Evolutionary conservation across 2,888 invertebrate species (phyloP), one percentile per base, ranked within the genome.

Genomic region (Caenorhabditis sinica): DNA sequence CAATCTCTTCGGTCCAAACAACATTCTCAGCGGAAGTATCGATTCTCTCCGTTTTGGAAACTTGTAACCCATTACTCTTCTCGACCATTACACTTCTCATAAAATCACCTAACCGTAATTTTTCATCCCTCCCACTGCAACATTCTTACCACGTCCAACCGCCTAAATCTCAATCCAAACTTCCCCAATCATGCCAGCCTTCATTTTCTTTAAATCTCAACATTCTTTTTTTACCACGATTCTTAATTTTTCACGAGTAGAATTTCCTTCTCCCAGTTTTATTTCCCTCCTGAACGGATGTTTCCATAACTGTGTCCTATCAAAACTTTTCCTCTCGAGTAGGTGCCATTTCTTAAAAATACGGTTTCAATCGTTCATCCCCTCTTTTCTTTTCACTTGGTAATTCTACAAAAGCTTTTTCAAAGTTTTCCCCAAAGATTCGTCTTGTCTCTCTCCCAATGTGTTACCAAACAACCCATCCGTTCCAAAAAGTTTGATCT

Each of bases 1-100:
- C 68, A 36, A 68, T 36, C 36, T 68, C 13, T 68, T 68, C 36
- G 68, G 33, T n/a, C n/a, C 68, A 23, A 68, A 68, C n/a, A 33
- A 68, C 30, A 17, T 68, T 11, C 68, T 68, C 36, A 36, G 23
- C 28, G 68, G 68, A 33, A 68, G 36, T 15, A 28, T 68, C 15
- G 53, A 53, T n/a, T 36, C 68, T 2, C 53, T 53, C n/a, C 68
- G 68, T 9, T 53, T 68, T n/a, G 53, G 53, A 33, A 33, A 53
- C 6, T 15, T 68, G 40, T 40, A 40, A 40, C n/a, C n/a, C n/a
- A 11, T 40, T 11, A 11, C 40, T 2, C 40, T 40, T 36, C 33
- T 36, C 33, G 5, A 9, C 33, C 33, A 36, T 9, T 6, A 36
- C 49, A 49, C 5, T n/a, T 40, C 40, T 2, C 40, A 40, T 40